phyloP scores from a whole-genome alignment of 2,888 invertebrate species.

The Mythimna lalbum region DNA sequence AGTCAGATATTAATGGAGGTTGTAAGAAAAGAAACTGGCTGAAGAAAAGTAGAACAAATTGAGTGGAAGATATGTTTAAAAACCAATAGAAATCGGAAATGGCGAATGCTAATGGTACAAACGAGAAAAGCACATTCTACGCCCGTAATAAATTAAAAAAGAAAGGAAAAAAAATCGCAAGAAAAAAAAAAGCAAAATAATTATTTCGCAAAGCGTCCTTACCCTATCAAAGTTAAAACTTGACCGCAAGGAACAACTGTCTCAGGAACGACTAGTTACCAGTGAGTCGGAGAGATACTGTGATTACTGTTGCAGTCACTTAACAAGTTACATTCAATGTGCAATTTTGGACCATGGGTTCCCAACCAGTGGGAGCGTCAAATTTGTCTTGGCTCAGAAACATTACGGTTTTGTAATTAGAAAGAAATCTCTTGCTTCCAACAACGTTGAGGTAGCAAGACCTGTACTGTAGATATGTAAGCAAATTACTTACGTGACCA shows the following conservation, averaged over 20 bases:
- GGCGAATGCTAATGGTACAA: neutral
- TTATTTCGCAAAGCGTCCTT: conserved; percentile 3
- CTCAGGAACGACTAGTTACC: conserved; percentile 14
- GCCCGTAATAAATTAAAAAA: neutral
- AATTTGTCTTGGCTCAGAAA: neutral
- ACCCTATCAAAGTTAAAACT: conserved; percentile 9
- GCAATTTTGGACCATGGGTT: conserved; percentile 25
- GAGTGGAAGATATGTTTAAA: neutral
- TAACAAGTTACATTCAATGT: conserved; percentile 24
- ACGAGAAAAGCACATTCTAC: neutral
- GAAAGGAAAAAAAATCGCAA: neutral
- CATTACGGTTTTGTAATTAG: neutral
- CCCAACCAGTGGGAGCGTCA: neutral
- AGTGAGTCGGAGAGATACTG: neutral
- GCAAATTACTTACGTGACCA: neutral
- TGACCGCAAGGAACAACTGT: conserved; percentile 3
- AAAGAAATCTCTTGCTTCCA: neutral
- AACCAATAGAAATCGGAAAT: neutral
- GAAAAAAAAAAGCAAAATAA: neutral
- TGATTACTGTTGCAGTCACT: conserved; percentile 11
- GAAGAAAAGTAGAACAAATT: no score
- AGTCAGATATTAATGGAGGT: neutral
- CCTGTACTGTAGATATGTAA: neutral
- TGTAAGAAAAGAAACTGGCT: neutral
- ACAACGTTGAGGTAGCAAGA: neutral